These are phyloP conservation scores for Sebastes oblongus DNA, from an alignment of 2,797 vertebrate species.

Conservation along the genomic window DNA sequence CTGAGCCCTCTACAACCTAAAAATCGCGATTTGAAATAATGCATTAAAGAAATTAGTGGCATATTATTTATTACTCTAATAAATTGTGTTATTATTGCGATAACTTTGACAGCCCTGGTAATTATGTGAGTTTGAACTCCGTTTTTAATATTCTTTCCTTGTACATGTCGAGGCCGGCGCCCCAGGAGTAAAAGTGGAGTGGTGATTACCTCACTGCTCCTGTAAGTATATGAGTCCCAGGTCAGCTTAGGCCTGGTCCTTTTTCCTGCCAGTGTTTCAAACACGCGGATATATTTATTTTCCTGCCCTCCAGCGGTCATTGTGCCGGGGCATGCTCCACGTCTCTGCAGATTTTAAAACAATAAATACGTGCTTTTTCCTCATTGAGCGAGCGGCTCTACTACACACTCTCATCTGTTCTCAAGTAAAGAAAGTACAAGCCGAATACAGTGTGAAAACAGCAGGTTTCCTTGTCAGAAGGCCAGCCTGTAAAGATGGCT, in stretches of 20 bases:
- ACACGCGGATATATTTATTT: slow-evolving; percentile 73
- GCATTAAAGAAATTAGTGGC: too few species aligned
- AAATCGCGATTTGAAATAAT: too few species aligned
- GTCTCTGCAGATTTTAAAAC: slow-evolving; percentile 60
- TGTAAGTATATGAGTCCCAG: slow-evolving; percentile 8
- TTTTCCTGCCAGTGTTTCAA: slow-evolving; percentile 73
- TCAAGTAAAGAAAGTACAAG: slow-evolving; percentile 20
- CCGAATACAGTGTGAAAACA: slow-evolving; percentile 21
- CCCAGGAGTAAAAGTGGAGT: slow-evolving; percentile 19
- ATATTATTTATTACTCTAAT: too few species aligned
- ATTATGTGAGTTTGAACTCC: too few species aligned
- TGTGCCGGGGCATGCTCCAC: slow-evolving; percentile 53
- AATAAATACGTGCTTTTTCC: slow-evolving; percentile 64
- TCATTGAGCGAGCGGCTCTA: slow-evolving; percentile 10
- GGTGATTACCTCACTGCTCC: slow-evolving; percentile 27
- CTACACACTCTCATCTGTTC: slow-evolving; percentile 37
- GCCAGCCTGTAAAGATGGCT: slow-evolving; percentile 28
- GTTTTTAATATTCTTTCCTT: not conserved
- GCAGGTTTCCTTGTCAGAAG: slow-evolving; percentile 32
- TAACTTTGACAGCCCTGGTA: too few species aligned
- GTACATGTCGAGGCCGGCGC: not conserved
- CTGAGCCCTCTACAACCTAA: too few species aligned
- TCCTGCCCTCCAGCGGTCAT: slow-evolving; percentile 61
- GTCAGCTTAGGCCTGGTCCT: slow-evolving; percentile 28
- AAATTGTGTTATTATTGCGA: not conserved